phyloP scores from a whole-genome alignment of 2,888 invertebrate species.

The Cerastis rubricosa region DNA sequence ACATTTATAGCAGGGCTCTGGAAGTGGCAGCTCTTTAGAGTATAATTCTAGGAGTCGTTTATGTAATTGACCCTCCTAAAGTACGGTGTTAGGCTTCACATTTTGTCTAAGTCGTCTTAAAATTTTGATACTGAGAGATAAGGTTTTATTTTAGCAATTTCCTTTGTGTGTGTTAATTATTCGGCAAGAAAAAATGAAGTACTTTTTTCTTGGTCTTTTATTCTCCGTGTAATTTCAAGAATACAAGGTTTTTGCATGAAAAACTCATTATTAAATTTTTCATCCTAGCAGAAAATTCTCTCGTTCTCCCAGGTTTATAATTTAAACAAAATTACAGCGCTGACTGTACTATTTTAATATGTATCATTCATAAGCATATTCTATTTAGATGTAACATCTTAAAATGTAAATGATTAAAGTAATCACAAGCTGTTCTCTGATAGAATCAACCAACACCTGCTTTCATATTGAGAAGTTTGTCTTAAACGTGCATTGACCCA shows the following conservation, averaged over 20 bases:
- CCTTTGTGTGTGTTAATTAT: conserved; percentile 48
- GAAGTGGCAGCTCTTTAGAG: conserved; percentile 71
- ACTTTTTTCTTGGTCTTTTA: conserved; percentile 41
- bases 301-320: too few species aligned
- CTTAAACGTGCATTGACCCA: conserved; percentile 54
- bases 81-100: conserved; percentile 46
- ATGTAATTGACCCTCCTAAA: conserved; percentile 67
- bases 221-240: conserved; percentile 17
- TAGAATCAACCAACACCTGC: conserved; percentile 50
- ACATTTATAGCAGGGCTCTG: conserved; percentile 65
- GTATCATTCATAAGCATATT: conserved; percentile 33
- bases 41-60: conserved; percentile 63
- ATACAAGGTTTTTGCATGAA: conserved; percentile 1
- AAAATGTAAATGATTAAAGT: conserved; percentile 51
- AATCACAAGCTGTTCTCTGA: conserved; percentile 51
- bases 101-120: conserved; percentile 52
- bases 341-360: conserved; percentile 39
- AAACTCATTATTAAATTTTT: conserved; percentile 27
- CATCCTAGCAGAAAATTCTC: not conserved
- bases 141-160: conserved; percentile 46
- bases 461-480: conserved; percentile 44
- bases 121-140: conserved; percentile 50
- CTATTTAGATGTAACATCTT: conserved; percentile 42
- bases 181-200: conserved; percentile 2
- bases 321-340: conserved; percentile 19